A percentile compares a stretch with the other conserved stretches of the same genome.
Evolutionary conservation across 2,888 invertebrate genomes (phyloP).

Genomic region (Diplolepis rosae): DNA sequence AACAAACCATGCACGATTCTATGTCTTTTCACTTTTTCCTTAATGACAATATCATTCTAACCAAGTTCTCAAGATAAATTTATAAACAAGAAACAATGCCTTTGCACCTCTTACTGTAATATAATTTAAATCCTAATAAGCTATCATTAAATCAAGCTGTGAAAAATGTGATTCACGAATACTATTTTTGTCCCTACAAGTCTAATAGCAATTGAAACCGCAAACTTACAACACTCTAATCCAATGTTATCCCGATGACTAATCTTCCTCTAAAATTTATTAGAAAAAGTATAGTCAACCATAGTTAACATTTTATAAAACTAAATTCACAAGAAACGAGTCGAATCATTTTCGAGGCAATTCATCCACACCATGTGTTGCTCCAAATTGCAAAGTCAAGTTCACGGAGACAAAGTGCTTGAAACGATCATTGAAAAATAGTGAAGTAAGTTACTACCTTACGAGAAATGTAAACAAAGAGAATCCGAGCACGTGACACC

Average conservation of each 20-base stretch:
- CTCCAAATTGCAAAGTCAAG: neutral
- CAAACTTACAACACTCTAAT: neutral
- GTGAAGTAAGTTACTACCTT: neutral
- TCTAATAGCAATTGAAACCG: neutral
- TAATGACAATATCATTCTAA: neutral
- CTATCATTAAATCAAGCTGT: neutral
- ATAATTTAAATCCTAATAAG: neutral
- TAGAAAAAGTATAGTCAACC: neutral
- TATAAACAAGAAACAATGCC: neutral
- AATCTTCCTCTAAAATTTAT: conserved; percentile 11
- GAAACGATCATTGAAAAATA: neutral
- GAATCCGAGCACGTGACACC: neutral
- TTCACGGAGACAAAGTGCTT: neutral
- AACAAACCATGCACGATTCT: neutral
- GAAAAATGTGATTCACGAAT: neutral
- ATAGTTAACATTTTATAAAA: neutral
- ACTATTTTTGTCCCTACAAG: neutral
- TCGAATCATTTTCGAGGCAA: neutral
- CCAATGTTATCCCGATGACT: neutral
- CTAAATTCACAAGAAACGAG: neutral
- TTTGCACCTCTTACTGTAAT: too few relatives aligned
- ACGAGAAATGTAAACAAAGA: neutral
- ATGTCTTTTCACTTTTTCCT: neutral
- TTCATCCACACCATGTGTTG: conserved; percentile 2
- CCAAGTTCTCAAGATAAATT: neutral